A percentile compares a stretch with the other conserved stretches of the same genome.
Conservation (phyloP, 2,888 invertebrate genomes). For the Acleris cristana region DNA sequence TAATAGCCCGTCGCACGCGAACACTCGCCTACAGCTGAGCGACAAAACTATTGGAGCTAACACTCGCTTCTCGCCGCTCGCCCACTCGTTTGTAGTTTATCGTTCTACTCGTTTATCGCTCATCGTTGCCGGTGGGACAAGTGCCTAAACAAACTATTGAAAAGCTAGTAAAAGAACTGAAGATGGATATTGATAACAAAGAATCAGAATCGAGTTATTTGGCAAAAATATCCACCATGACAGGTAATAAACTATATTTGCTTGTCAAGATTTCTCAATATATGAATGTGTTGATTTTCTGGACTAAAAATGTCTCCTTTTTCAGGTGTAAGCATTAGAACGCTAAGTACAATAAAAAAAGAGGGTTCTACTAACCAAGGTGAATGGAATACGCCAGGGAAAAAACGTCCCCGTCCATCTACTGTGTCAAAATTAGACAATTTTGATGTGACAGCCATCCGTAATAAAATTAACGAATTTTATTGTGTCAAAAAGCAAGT, state of each 20-base stretch:
- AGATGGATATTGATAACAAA: conserved; percentile 1
- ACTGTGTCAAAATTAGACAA: conserved; percentile 4
- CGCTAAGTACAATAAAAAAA: conserved; percentile 1
- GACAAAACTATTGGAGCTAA: too few relatives aligned
- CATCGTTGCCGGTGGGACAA: too few relatives aligned
- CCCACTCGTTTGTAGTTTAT: too few relatives aligned
- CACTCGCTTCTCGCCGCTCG: too few relatives aligned
- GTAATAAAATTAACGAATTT: not conserved
- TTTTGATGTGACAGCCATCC: conserved; percentile 8
- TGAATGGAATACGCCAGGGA: conserved; percentile 13
- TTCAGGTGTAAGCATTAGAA: conserved; percentile 3
- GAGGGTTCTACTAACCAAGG: conserved; percentile 8
- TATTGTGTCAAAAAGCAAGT: not conserved
- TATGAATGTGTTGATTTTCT: conserved; percentile 3
- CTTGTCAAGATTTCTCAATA: not conserved
- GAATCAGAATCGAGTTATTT: not conserved
- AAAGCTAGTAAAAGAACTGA: conserved; percentile 9
- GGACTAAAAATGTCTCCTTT: conserved; percentile 2
- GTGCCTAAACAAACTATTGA: conserved; percentile 11
- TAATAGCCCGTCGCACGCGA: too few relatives aligned
- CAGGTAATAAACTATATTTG: conserved; percentile 2
- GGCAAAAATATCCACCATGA: conserved; percentile 1
- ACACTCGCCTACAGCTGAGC: too few relatives aligned
- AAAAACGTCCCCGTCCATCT: conserved; percentile 8
- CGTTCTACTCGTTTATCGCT: too few relatives aligned